Percentiles rank a stretch among this genome's conserved stretches.
phyloP scores from a whole-genome alignment of 2,888 invertebrate genomes.

The Cerastis rubricosa region DNA sequence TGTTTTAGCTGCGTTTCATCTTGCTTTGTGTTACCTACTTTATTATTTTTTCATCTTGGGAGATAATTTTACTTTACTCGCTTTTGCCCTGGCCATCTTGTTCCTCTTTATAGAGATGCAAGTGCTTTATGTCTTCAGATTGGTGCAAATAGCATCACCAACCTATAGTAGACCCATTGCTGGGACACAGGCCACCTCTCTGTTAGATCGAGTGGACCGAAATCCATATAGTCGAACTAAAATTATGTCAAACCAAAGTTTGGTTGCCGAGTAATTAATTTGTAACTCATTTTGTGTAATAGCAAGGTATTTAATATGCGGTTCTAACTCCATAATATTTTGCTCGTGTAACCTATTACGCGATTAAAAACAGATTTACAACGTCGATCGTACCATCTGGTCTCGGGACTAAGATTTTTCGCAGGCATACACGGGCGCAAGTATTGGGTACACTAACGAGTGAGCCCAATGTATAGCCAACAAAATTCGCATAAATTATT shows the following conservation, averaged over 20 bases:
- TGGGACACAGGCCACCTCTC: not conserved
- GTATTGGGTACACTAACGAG: conserved; percentile 46
- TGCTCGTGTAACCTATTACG: conserved; percentile 29
- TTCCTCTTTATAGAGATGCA: not conserved
- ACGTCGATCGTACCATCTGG: conserved; percentile 58
- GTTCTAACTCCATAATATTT: conserved; percentile 28
- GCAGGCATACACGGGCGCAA: conserved; percentile 35
- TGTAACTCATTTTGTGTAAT: not conserved
- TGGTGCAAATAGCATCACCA: not conserved
- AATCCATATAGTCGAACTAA: not conserved
- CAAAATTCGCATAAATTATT: conserved; percentile 54
- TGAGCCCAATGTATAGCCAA: conserved; percentile 44
- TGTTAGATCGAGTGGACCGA: not conserved
- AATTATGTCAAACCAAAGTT: not conserved
- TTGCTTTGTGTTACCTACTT: not conserved
- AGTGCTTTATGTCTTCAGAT: not conserved
- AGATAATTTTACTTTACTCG: not conserved
- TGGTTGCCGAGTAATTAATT: not conserved
- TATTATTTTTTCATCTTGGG: not conserved
- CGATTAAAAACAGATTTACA: conserved; percentile 51
- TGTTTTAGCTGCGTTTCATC: not conserved
- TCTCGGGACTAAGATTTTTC: conserved; percentile 58
- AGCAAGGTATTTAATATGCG: conserved; percentile 15
- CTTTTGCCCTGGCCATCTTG: not conserved
- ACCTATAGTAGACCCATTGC: not conserved